Base-by-base conservation (phyloP, 2,113 vertebrate species). In the Otolemur garnettii region DNA sequence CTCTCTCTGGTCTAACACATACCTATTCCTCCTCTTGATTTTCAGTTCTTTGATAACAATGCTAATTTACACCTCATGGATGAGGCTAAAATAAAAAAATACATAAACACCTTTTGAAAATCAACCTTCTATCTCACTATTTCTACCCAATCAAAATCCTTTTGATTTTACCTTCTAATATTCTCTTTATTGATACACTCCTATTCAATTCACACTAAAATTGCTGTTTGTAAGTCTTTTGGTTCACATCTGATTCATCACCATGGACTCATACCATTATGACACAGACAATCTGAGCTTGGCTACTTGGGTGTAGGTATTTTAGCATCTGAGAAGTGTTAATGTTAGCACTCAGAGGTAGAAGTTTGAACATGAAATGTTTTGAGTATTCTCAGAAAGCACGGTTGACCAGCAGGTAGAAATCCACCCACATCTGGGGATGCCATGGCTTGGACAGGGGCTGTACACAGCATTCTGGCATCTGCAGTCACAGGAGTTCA, bases 151-250 rank as follows among this genome's bases (percentile, higher is more conserved):
- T 55, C 84, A 74, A 96, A 95, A 75, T 89, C 1, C 2, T 64
- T 79, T 95, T 90, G 5, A 21, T 90, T 94, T 93, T 86, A 50
- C 57, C 15, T 92, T 57, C 74, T 95, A 83, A 78, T 91, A 57
- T 13, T n/a, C 15, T 53, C 84, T 18, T n/a, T 90, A 77, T 24
- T 87, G 35, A 57, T 71, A 2, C 45, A 4, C 2, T 59, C 30
- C 10, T 81, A 50, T 13, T 86, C 24, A 95, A 53, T 71, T 80
- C 57, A 87, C 26, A 89, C 2, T 82, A 33, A 21, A 53, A 86
- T 62, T 93, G 2, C 10, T 92, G 80, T 82, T 69, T 19, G 12
- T 26, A 90, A 68, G 87, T 79, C 21, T 19, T 83, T 85, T 60
- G 17, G 33, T 91, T 82, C 26, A 81, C 18, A 38, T 77, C 17